A percentile compares a stretch with the other conserved stretches of the same genome.
Evolutionary conservation across 1,140 invertebrate species (phyloP).

Genomic region (Mylabris phalerata): DNA sequence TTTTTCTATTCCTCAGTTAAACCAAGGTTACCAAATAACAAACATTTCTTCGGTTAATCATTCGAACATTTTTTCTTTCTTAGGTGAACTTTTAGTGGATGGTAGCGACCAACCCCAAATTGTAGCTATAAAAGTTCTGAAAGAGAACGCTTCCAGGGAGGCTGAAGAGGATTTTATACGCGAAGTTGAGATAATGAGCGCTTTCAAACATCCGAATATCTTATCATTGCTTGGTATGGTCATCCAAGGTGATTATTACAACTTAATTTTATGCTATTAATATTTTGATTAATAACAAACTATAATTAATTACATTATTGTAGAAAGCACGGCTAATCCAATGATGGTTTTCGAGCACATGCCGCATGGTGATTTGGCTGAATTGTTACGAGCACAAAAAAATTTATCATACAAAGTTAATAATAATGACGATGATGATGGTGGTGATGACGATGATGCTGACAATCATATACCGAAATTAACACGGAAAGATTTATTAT

Average conservation of each 20-base stretch:
- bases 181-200: slow-evolving; percentile 86
- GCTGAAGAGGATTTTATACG: slow-evolving; percentile 78
- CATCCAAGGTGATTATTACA: slow-evolving; percentile 52
- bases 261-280: neutral
- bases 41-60: too few relatives aligned
- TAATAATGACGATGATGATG: neutral
- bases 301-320: slow-evolving; percentile 11
- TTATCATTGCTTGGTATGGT: slow-evolving; percentile 77
- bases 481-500: slow-evolving; percentile 50
- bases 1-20: too few relatives aligned
- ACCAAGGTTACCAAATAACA: too few relatives aligned
- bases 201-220: slow-evolving; percentile 82
- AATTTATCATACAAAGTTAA: slow-evolving; percentile 30
- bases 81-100: slow-evolving; percentile 52
- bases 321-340: slow-evolving; percentile 62
- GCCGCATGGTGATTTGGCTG: slow-evolving; percentile 80
- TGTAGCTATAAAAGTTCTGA: slow-evolving; percentile 81
- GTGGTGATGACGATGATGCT: neutral
- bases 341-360: slow-evolving; percentile 95
- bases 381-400: slow-evolving; percentile 66
- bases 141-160: slow-evolving; percentile 72
- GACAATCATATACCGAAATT: slow-evolving; percentile 36
- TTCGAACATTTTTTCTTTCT: too few relatives aligned
- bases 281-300: neutral
- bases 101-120: slow-evolving; percentile 45